Conservation (phyloP, 2,113 vertebrate species). For the Stictonetta naevosa region DNA sequence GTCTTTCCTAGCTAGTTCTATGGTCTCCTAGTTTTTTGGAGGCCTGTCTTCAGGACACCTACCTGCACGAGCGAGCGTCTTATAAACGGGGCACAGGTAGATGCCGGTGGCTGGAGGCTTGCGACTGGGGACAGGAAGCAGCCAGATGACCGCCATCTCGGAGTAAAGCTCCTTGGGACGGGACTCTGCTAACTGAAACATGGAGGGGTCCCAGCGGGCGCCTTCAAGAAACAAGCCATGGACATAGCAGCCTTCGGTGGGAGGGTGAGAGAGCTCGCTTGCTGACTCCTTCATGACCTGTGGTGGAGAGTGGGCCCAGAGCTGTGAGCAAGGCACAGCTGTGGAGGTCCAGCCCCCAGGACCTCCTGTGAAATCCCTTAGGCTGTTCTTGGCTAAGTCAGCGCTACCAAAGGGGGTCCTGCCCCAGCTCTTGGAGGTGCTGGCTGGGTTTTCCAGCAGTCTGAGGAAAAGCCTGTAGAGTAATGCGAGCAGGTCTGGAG, state of each 20-base stretch:
- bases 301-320: background rate
- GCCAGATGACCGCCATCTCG: constrained; percentile 89
- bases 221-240: constrained; percentile 90
- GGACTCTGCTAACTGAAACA: constrained; percentile 77
- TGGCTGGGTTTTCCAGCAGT: background rate
- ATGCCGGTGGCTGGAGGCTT: constrained; percentile 69
- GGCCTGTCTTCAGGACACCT: background rate
- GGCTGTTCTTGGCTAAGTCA: background rate
- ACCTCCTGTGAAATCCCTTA: background rate
- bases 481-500: background rate
- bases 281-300: constrained; percentile 79
- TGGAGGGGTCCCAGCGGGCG: constrained; percentile 81
- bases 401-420: fast-evolving
- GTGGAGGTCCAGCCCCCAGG: background rate
- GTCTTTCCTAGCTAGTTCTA: background rate
- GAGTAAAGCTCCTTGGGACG: constrained; percentile 89
- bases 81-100: constrained; percentile 93
- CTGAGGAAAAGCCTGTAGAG: background rate
- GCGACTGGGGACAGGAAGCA: constrained; percentile 81
- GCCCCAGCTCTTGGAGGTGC: background rate
- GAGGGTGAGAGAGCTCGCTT: constrained; percentile 74
- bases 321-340: fast-evolving
- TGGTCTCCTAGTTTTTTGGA: background rate
- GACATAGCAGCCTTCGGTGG: constrained; percentile 85
- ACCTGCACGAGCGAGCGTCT: constrained; percentile 91